These are phyloP conservation scores for Ophion ellenae DNA, from an alignment of 2,888 invertebrate genomes.

Conservation along the genomic window DNA sequence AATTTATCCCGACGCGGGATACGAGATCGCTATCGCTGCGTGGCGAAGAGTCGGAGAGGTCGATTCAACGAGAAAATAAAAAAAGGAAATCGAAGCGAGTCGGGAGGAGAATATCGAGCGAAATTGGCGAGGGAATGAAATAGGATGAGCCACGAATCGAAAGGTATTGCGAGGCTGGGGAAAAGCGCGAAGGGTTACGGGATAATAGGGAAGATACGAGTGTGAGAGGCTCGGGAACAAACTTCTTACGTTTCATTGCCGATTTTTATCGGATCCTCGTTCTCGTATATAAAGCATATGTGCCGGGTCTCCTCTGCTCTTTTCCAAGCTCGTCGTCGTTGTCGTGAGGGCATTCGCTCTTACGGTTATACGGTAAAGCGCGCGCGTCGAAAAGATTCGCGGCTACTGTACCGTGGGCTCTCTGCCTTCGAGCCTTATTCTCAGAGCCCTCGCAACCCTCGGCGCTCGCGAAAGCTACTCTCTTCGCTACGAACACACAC, in stretches of 20 bases:
- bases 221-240: constrained; percentile 64
- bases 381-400: constrained; percentile 52
- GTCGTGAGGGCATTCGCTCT: constrained; percentile 61
- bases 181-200: constrained; percentile 6
- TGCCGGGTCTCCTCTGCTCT: constrained; percentile 31
- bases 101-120: constrained; percentile 32
- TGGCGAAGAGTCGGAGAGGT: constrained; percentile 3
- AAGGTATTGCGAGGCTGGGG: constrained; percentile 25
- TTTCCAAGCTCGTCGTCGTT: constrained; percentile 28
- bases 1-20: constrained; percentile 52
- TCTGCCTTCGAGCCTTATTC: constrained; percentile 41
- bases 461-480: background rate
- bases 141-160: constrained; percentile 59
- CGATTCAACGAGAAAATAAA: constrained; percentile 15
- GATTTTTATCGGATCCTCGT: constrained; percentile 77
- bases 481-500: constrained; percentile 30
- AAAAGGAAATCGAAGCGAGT: constrained; percentile 5
- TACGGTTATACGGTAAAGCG: constrained; percentile 60
- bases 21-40: background rate
- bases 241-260: constrained; percentile 77
- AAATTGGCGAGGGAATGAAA: constrained; percentile 45
- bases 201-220: constrained; percentile 25
- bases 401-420: background rate
- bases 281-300: constrained; percentile 72
- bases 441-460: constrained; percentile 11